Conservation (phyloP, 2,797 vertebrate species). For the Ataeniobius toweri region DNA sequence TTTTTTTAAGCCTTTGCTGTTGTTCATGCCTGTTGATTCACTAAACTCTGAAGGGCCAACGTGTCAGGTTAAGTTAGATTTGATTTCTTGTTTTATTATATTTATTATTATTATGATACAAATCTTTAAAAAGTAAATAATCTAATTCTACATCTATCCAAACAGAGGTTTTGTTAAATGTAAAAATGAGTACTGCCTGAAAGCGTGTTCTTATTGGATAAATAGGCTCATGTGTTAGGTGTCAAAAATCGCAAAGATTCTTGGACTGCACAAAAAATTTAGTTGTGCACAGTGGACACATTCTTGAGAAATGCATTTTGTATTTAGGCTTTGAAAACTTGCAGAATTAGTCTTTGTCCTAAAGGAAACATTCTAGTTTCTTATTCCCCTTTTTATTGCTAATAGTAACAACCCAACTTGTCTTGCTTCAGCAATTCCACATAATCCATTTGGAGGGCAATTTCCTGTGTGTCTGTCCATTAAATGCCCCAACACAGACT, state of each 20-base stretch:
- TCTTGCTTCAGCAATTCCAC: slow-evolving; percentile 43
- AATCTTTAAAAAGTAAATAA: neutral
- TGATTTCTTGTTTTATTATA: neutral
- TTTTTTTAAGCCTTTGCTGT: neutral
- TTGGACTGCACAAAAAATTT: neutral
- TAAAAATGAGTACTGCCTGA: neutral
- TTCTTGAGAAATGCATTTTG: slow-evolving; percentile 12
- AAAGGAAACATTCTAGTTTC: slow-evolving; percentile 49
- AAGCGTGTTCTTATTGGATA: neutral
- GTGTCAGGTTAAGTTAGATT: neutral
- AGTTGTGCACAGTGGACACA: neutral
- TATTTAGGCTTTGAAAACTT: slow-evolving; percentile 34
- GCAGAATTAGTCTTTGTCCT: slow-evolving; percentile 17
- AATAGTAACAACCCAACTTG: slow-evolving; percentile 59
- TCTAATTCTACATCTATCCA: neutral
- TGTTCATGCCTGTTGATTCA: neutral
- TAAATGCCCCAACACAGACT: slow-evolving; percentile 49
- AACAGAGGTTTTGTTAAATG: neutral
- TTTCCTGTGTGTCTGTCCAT: slow-evolving; percentile 64
- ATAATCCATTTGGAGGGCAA: slow-evolving; percentile 57
- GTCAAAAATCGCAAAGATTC: neutral
- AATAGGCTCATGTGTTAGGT: neutral
- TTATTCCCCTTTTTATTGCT: slow-evolving; percentile 57
- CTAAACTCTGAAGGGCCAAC: neutral
- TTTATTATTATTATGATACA: neutral